Conservation (phyloP, 2,797 vertebrate genomes). For the Enteromius argenteus region DNA sequence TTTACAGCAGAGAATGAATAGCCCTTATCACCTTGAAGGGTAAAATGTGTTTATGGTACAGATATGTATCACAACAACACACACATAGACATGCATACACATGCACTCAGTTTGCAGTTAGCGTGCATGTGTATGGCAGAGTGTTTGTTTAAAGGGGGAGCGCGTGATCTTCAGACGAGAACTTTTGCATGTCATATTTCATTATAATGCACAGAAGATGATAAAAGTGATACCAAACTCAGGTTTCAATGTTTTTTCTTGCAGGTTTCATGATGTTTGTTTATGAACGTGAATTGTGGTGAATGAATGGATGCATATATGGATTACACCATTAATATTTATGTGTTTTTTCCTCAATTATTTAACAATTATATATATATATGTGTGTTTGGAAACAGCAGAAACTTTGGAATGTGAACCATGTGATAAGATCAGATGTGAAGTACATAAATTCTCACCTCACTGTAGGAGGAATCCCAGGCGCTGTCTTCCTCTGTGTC, state of each 20-base stretch:
- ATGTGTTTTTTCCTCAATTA: background rate
- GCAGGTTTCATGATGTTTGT: background rate
- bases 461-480: conserved; percentile 70
- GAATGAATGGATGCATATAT: background rate
- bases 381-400: background rate
- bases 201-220: background rate
- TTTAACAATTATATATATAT: background rate
- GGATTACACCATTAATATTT: background rate
- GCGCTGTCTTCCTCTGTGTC: conserved; percentile 72
- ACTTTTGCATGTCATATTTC: background rate
- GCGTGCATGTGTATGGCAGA: background rate
- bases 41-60: conserved; percentile 10
- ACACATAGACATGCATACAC: conserved; percentile 20
- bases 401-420: background rate
- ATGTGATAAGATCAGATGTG: background rate
- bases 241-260: background rate
- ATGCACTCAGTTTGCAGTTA: conserved; percentile 23
- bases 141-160: conserved; percentile 8
- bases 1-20: background rate
- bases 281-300: background rate
- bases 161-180: background rate
- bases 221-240: background rate
- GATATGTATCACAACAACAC: conserved; percentile 25
- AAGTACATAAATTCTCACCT: conserved; percentile 62
- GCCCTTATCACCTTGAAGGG: background rate